Percentiles rank a stretch among this genome's conserved stretches.
phyloP scores from a whole-genome alignment of 2,888 invertebrate species.

The Oligia latruncula region DNA sequence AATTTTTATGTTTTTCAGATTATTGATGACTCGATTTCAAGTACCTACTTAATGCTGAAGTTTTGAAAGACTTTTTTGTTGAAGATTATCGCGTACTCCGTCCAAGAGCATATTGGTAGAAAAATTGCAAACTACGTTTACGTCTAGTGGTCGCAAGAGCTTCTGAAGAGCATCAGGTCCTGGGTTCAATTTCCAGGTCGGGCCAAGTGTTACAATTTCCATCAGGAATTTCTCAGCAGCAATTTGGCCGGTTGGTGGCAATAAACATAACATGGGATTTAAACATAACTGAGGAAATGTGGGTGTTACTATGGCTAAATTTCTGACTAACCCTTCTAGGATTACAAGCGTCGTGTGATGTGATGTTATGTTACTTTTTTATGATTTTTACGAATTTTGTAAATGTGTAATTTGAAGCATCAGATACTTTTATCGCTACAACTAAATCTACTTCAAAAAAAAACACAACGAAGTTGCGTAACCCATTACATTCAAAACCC shows the following conservation, averaged over 20 bases:
- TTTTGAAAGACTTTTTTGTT: background rate
- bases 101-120: background rate
- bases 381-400: background rate
- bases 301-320: background rate
- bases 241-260: background rate
- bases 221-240: background rate
- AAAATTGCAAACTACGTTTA: background rate
- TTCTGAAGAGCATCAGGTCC: background rate
- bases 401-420: background rate
- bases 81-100: background rate
- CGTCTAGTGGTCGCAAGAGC: background rate
- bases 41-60: background rate
- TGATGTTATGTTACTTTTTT: background rate
- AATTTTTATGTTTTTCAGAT: slow-evolving; percentile 3
- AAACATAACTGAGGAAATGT: background rate
- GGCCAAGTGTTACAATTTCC: background rate
- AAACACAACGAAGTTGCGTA: background rate
- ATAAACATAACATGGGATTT: background rate
- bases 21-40: slow-evolving; percentile 5
- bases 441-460: background rate
- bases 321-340: background rate
- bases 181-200: background rate
- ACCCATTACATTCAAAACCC: slow-evolving; percentile 17
- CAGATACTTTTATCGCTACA: background rate
- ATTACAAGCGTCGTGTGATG: background rate